phyloP scores from a whole-genome alignment of 2,113 vertebrate genomes.

The Cyanistes caeruleus region DNA sequence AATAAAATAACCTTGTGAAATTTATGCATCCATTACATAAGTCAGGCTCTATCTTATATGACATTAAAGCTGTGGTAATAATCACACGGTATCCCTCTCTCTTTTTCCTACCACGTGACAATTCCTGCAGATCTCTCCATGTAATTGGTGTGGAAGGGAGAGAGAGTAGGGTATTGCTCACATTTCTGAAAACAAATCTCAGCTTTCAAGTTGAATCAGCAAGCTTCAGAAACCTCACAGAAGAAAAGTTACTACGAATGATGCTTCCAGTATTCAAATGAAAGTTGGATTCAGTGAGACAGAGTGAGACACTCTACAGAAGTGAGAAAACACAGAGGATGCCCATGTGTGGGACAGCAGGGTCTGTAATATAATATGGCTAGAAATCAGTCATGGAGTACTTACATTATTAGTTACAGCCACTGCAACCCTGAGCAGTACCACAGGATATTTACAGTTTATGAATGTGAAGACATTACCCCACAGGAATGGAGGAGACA shows the following conservation, averaged over 20 bases:
- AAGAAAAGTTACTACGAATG: not conserved
- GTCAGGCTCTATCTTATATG: not conserved
- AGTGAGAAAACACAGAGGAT: not conserved
- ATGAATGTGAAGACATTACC: not conserved
- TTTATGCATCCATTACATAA: not conserved
- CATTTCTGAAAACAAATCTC: not conserved
- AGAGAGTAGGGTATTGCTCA: rapidly evolving
- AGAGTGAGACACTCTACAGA: rapidly evolving
- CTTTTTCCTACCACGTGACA: not conserved
- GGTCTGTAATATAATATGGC: not conserved
- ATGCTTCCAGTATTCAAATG: not conserved
- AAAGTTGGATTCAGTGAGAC: not conserved
- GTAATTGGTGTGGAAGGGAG: rapidly evolving
- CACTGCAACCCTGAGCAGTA: not conserved
- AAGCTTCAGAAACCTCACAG: not conserved
- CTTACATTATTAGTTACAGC: not conserved
- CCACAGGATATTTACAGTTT: not conserved
- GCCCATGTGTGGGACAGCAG: not conserved
- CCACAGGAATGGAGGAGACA: not conserved
- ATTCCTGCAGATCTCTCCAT: not conserved
- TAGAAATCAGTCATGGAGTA: not conserved
- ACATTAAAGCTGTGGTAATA: not conserved
- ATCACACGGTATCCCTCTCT: not conserved
- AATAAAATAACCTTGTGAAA: not conserved
- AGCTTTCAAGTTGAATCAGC: not conserved